Evolutionary conservation across 2,113 vertebrate species (phyloP), one percentile per base, ranked within the genome.

Genomic region (Actinemys pallida): DNA sequence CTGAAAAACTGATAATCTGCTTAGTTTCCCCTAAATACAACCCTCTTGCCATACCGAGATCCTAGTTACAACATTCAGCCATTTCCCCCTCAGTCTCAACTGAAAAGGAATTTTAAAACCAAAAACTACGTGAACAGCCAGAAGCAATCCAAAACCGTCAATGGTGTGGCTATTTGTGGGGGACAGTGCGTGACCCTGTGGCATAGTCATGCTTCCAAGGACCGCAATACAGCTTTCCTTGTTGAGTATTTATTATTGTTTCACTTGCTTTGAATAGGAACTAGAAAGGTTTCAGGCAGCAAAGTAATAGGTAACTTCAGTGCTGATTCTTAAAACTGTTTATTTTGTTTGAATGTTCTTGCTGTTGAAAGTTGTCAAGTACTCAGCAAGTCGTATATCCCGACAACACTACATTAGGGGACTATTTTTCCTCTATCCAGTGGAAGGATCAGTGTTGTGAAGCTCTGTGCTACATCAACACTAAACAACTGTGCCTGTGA

Each of bases 61-160:
- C 54, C 42, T 25, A 27, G 27, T 65, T 56, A 39, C 2, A 62
- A 75, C 9, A 31, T 75, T 2, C 12, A 9, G 72, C 52, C 0
- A 0, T 20, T 22, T 53, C 65, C 82, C 57, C 0, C 0, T 5
- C 31, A 20, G 69, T 0, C 62, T n/a, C 6, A 62, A 76, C 45
- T 5, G 17, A 62, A 53, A 54, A 16, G 22, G 5, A 87, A 49
- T 52, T 84, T 84, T 20, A 45, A 72, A 52, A 42, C 22, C 59
- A 39, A 13, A 56, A 45, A 6, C 3, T 3, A 31, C 5, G n/a
- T 39, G 42, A 75, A 76, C 0, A 0, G 22, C 53, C 27, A 27
- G 47, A 35, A 47, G 19, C 50, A 92, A 92, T 7, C 59, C 35
- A 47, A 76, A 54, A 52, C 2, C 27, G 27, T 72, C 42, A 56